phyloP scores from a whole-genome alignment of 2,888 invertebrate genomes.

The Aricia artaxerxes region DNA sequence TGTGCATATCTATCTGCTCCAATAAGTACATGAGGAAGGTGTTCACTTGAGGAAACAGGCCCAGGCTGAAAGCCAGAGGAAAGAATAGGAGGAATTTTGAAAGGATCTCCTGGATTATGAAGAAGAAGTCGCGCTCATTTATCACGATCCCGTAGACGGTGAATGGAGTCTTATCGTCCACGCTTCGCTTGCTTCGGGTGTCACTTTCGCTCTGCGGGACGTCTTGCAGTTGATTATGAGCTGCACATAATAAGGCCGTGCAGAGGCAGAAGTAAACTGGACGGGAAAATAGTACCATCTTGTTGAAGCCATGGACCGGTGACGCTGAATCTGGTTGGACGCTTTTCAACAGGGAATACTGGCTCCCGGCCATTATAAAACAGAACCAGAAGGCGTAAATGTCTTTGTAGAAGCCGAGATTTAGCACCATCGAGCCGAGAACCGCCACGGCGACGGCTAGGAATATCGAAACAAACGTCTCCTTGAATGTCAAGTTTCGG shows the following conservation, averaged over 20 bases:
- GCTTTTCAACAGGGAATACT: conserved; percentile 97
- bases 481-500: conserved; percentile 90
- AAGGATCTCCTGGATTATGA: conserved; percentile 86
- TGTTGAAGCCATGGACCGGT: conserved; percentile 98
- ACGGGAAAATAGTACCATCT: conserved; percentile 95
- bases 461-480: conserved; percentile 89
- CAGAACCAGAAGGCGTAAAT: conserved; percentile 96
- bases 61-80: conserved; percentile 96
- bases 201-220: conserved; percentile 49
- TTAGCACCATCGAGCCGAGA: conserved; percentile 90
- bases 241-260: conserved; percentile 77
- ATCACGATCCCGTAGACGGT: conserved; percentile 73
- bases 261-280: conserved; percentile 96
- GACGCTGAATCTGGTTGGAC: conserved; percentile 99
- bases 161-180: conserved; percentile 56
- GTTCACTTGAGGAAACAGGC: conserved; percentile 97
- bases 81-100: conserved; percentile 92
- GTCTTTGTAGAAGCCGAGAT: conserved; percentile 93
- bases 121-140: conserved; percentile 81
- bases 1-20: conserved; percentile 96
- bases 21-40: conserved; percentile 98
- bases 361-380: conserved; percentile 98
- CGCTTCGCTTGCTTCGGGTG: conserved; percentile 56
- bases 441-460: conserved; percentile 92
- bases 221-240: conserved; percentile 65